Conservation (phyloP, 1,140 invertebrate genomes). For the Tyrophagus putrescentiae region DNA sequence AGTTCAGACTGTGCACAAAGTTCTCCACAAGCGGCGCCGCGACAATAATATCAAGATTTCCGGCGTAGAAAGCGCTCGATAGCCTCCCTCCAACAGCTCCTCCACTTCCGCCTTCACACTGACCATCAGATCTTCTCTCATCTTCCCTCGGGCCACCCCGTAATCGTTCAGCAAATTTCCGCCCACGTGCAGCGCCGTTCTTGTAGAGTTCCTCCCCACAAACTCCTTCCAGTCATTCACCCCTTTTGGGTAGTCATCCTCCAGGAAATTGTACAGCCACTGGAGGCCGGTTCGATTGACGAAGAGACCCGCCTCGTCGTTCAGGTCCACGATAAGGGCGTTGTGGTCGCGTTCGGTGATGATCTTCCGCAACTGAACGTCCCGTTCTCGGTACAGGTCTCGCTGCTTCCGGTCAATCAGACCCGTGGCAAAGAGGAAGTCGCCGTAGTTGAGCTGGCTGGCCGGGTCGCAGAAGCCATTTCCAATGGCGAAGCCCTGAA, state of each 20-base stretch:
- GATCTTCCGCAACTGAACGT: conserved; percentile 27
- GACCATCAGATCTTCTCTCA: conserved; percentile 64
- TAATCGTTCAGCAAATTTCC: conserved; percentile 48
- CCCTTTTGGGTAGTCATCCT: conserved; percentile 38
- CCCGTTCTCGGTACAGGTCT: conserved; percentile 26
- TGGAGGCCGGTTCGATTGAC: conserved; percentile 59
- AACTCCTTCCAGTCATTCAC: conserved; percentile 34
- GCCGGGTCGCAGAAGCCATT: conserved; percentile 67
- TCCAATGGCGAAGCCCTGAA: conserved; percentile 55
- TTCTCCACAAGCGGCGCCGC: conserved; percentile 59
- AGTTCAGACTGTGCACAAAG: conserved; percentile 49
- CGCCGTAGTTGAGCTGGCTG: conserved; percentile 48
- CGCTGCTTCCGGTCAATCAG: conserved; percentile 46
- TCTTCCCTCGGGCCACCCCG: conserved; percentile 44
- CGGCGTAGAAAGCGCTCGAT: conserved; percentile 45
- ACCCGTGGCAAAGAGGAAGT: conserved; percentile 65
- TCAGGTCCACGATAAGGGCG: conserved; percentile 45
- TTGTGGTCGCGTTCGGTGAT: conserved; percentile 14
- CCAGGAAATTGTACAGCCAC: conserved; percentile 63
- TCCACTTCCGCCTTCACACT: conserved; percentile 57
- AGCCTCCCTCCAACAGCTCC: conserved; percentile 41
- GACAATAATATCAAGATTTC: conserved; percentile 68
- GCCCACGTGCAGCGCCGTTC: conserved; percentile 63
- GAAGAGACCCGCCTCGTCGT: conserved; percentile 46
- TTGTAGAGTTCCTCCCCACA: conserved; percentile 38